Percentiles rank a stretch among this genome's conserved stretches.
phyloP scores from a whole-genome alignment of 2,113 vertebrate genomes.

The Galemys pyrenaicus region DNA sequence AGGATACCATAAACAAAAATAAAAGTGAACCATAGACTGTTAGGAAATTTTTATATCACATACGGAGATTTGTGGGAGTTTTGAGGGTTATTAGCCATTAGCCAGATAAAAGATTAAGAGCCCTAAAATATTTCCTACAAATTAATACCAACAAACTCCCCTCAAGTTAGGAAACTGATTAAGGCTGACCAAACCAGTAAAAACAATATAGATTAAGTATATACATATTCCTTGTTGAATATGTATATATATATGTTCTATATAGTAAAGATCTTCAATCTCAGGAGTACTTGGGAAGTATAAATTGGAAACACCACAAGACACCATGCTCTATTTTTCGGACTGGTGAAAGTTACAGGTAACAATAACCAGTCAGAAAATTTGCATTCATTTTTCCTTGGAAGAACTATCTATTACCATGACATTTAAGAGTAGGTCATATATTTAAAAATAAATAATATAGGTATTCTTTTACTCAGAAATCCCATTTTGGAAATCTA shows the following conservation, averaged over 20 bases:
- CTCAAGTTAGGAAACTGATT: neutral
- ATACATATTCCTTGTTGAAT: too few species aligned
- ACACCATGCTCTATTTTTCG: neutral
- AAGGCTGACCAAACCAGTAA: neutral
- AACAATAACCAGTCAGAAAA: neutral
- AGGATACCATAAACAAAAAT: neutral
- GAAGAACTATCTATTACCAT: neutral
- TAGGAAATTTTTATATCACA: neutral
- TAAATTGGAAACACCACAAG: neutral
- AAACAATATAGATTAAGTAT: too few species aligned
- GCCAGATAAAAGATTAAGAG: neutral
- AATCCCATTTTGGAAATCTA: neutral
- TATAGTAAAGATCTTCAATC: neutral
- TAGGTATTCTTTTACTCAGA: neutral
- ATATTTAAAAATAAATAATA: neutral
- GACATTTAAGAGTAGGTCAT: neutral
- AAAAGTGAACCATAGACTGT: neutral
- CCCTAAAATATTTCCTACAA: neutral
- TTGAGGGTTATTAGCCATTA: conserved; percentile 1
- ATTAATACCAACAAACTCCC: neutral
- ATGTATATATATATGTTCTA: too few species aligned
- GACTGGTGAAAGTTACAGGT: neutral
- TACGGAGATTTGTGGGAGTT: neutral
- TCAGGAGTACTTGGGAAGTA: neutral
- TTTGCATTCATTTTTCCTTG: neutral